phyloP scores from a whole-genome alignment of 2,888 invertebrate species.

The Parnassius glacialis region DNA sequence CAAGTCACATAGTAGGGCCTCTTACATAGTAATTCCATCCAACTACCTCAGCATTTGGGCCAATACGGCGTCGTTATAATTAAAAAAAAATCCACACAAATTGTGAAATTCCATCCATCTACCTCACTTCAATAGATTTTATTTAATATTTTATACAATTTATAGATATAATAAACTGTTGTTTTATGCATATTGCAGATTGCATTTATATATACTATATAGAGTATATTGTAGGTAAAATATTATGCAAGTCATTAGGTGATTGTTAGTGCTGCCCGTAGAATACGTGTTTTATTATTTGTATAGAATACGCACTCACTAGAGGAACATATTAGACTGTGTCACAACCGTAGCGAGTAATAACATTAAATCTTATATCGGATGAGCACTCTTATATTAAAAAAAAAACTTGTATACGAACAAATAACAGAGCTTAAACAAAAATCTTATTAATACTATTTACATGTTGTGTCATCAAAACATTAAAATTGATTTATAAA shows the following conservation, averaged over 20 bases:
- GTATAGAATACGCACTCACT: constrained; percentile 68
- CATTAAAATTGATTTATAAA: constrained; percentile 26
- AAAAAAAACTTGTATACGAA: constrained; percentile 76
- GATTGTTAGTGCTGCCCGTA: constrained; percentile 72
- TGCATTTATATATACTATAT: constrained; percentile 80
- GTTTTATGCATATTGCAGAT: constrained; percentile 81
- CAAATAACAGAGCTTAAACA: constrained; percentile 75
- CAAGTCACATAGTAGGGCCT: constrained; percentile 66
- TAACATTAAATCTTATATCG: constrained; percentile 42
- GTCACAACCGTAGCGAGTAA: constrained; percentile 59
- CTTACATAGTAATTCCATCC: constrained; percentile 81
- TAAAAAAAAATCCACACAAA: constrained; percentile 76
- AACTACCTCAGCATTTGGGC: constrained; percentile 81
- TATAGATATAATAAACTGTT: constrained; percentile 79
- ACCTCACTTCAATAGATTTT: constrained; percentile 85
- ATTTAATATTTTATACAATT: constrained; percentile 82
- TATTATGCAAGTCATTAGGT: constrained; percentile 75
- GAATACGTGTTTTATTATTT: constrained; percentile 49
- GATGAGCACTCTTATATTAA: constrained; percentile 58
- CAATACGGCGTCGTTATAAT: constrained; percentile 72
- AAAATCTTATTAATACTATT: constrained; percentile 59
- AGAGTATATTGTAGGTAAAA: constrained; percentile 78
- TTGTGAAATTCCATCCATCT: constrained; percentile 86
- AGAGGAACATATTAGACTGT: constrained; percentile 58
- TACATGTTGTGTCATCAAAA: constrained; percentile 36